A percentile compares a stretch with the other conserved stretches of the same genome.
Conservation (phyloP, 2,797 vertebrate species). For the Dermochelys coriacea region DNA sequence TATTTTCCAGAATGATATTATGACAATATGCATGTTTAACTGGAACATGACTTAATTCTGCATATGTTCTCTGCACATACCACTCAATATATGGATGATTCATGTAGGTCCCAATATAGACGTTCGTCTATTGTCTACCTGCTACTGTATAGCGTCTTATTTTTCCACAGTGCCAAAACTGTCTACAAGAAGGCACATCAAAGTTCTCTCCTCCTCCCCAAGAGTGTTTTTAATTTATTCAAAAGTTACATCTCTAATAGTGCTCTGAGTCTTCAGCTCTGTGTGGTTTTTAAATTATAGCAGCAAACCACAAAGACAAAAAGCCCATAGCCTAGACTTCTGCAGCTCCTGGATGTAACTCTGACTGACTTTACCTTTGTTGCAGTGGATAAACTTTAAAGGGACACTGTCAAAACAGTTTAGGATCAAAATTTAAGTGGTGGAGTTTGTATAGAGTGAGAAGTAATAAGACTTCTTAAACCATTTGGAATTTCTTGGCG, state of each 20-base stretch:
- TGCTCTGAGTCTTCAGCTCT: slow-evolving; percentile 38
- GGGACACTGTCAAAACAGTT: slow-evolving; percentile 42
- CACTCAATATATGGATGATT: neutral
- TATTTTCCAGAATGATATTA: accelerated
- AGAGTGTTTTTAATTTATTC: slow-evolving; percentile 74
- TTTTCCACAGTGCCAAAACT: slow-evolving; percentile 57
- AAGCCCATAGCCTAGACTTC: slow-evolving; percentile 48
- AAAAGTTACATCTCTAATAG: slow-evolving; percentile 72
- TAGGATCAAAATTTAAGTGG: slow-evolving; percentile 34
- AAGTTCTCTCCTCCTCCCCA: slow-evolving; percentile 66
- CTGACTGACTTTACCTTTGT: slow-evolving; percentile 39
- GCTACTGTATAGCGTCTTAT: slow-evolving; percentile 55
- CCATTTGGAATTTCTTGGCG: neutral
- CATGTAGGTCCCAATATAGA: neutral
- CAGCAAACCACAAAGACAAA: slow-evolving; percentile 68
- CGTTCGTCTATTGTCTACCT: slow-evolving; percentile 39
- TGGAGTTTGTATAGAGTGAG: neutral
- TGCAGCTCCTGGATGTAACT: slow-evolving; percentile 65
- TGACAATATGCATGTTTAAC: neutral
- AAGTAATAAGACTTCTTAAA: slow-evolving; percentile 21
- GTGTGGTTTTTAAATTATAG: slow-evolving; percentile 77
- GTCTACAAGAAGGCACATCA: slow-evolving; percentile 72
- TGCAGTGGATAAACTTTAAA: slow-evolving; percentile 30
- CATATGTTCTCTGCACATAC: slow-evolving; percentile 6
- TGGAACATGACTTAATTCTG: neutral